Evolutionary conservation across 2,113 vertebrate genomes (phyloP).

Genomic region (Toxostoma redivivum): DNA sequence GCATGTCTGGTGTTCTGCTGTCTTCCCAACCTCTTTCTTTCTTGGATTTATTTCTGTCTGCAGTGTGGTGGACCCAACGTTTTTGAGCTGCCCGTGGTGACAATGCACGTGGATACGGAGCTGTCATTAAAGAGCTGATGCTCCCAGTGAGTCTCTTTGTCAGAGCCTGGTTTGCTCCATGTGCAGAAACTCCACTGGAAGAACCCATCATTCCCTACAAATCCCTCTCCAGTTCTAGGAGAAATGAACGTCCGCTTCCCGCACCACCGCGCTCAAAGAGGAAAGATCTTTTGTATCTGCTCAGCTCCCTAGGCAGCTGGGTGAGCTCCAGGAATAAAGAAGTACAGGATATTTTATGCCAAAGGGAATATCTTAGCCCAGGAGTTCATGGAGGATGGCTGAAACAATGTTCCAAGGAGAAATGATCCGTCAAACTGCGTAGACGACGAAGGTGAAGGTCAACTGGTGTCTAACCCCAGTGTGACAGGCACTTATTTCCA

Average conservation of each 20-base stretch:
- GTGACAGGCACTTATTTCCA: conserved; percentile 62
- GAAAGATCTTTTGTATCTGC: neutral
- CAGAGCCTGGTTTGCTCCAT: neutral
- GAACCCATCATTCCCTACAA: neutral
- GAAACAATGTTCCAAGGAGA: neutral
- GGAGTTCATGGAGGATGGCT: neutral
- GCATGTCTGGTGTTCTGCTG: neutral
- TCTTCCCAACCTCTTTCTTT: conserved; percentile 33
- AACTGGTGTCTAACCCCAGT: conserved; percentile 31
- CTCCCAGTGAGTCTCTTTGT: neutral
- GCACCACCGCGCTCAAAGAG: accelerated
- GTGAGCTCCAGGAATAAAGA: neutral
- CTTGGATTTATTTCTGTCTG: neutral
- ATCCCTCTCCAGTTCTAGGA: neutral
- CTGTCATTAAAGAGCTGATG: neutral
- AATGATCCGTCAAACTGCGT: neutral
- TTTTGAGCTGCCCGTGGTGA: neutral
- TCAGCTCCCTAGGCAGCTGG: neutral
- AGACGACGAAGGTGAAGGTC: neutral
- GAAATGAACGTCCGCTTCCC: accelerated
- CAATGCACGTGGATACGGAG: accelerated
- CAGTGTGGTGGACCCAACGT: neutral
- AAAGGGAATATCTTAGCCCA: neutral
- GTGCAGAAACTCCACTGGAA: conserved; percentile 34
- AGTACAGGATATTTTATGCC: neutral